Evolutionary conservation across 2,888 invertebrate species (phyloP), one percentile per base, ranked within the genome.

Genomic region (Nymphalis urticae): DNA sequence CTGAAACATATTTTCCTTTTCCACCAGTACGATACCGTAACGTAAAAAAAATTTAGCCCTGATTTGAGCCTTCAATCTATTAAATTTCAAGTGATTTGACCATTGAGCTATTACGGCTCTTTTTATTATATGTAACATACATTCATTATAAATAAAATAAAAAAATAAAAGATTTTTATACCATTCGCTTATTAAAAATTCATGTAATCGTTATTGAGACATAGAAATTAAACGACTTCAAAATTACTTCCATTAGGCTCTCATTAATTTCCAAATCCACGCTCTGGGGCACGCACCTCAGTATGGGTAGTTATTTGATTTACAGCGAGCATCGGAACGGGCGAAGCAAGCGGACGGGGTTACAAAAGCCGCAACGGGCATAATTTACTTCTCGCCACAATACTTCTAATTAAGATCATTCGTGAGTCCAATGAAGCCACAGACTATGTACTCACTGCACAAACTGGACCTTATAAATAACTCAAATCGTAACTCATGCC

Each of bases 351-450:
- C 77, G 77, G 80, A 75, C 74, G 75, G 75, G 72, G 76, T 74
- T 78, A 82, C 84, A 83, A 85, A 84, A 83, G 85, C 80, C 72
- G 78, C 83, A 77, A 80, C 80, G 77, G 79, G 76, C 82, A 87
- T 90, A 88, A 88, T 87, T 90, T 89, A 89, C 85, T 78, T 83
- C 82, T 81, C 80, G 73, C 82, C 80, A 92, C 90, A 91, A 91
- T 90, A 86, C 88, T 89, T 90, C 90, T 92, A 90, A 92, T 91
- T 91, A 91, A 90, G 92, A 90, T 90, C 89, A 89, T 87, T 87
- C 89, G 88, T 88, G 87, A 84, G 85, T 72, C 84, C 85, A 83
- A 87, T 84, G 87, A 84, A 84, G 82, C 82, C 77, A 82, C 85
- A 82, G 82, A 86, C 84, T 86, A 84, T 86, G 83, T 84, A 82